Evolutionary conservation across 2,113 vertebrate genomes (phyloP).

Genomic region (Mugil cephalus): DNA sequence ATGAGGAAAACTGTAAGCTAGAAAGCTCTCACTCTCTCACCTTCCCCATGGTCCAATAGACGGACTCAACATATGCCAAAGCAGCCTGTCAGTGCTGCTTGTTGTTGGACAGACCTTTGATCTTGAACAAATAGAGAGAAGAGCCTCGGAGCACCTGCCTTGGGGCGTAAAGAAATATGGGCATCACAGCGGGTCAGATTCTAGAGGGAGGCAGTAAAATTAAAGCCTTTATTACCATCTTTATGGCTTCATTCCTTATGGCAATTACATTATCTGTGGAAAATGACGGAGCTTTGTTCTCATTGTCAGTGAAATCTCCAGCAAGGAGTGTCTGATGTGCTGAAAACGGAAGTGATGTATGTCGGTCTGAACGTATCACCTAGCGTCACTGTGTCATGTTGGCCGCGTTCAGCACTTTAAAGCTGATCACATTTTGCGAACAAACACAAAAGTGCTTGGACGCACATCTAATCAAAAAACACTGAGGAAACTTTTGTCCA

Average conservation of each 20-base stretch:
- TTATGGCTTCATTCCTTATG: conserved; percentile 75
- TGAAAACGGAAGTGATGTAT: conserved; percentile 62
- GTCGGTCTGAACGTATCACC: conserved; percentile 42
- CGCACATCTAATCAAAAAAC: conserved; percentile 1
- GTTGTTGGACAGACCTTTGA: conserved; percentile 76
- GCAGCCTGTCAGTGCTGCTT: conserved; percentile 61
- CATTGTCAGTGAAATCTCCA: conserved; percentile 65
- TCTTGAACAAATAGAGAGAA: conserved; percentile 73
- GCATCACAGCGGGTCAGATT: conserved; percentile 68
- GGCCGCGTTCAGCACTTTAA: neutral
- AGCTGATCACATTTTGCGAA: conserved; percentile 16
- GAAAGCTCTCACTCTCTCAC: conserved; percentile 66
- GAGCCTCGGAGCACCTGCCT: conserved; percentile 62
- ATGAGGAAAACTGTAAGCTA: conserved; percentile 67
- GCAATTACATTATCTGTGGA: conserved; percentile 75
- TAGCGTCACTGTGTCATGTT: conserved; percentile 6
- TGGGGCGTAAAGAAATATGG: conserved; percentile 61
- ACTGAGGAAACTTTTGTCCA: conserved; percentile 3
- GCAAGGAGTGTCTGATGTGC: conserved; percentile 61
- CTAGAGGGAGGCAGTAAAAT: conserved; percentile 72
- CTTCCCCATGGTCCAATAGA: conserved; percentile 59
- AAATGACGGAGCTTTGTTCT: conserved; percentile 71
- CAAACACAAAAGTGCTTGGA: conserved; percentile 26
- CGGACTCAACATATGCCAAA: conserved; percentile 47
- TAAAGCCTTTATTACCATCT: conserved; percentile 74